phyloP scores from a whole-genome alignment of 1,140 invertebrate species.

The Potamilus streckersoni region DNA sequence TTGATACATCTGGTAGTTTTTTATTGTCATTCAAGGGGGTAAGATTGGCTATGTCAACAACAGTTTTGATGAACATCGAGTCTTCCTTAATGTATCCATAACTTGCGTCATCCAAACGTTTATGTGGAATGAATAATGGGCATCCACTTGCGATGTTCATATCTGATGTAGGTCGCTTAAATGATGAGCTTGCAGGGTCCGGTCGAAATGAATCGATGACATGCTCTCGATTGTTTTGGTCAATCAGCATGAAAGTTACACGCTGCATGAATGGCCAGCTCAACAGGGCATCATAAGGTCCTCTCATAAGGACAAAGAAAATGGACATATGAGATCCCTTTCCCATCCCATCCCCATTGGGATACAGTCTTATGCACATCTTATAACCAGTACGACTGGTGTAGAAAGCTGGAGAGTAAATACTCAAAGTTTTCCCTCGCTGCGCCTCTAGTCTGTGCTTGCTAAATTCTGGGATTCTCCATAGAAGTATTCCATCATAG shows the following conservation, averaged over 20 bases:
- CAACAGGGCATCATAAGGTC: conserved; percentile 60
- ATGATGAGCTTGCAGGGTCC: conserved; percentile 56
- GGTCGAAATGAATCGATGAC: conserved; percentile 63
- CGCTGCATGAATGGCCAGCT: conserved; percentile 65
- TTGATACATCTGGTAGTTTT: too few species aligned
- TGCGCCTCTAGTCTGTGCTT: conserved; percentile 55
- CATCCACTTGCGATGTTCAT: conserved; percentile 67
- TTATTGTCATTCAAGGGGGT: too few species aligned
- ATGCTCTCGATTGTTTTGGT: conserved; percentile 57
- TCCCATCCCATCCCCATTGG: conserved; percentile 76
- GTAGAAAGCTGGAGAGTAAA: conserved; percentile 64
- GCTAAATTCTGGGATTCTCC: conserved; percentile 59
- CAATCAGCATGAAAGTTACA: conserved; percentile 59
- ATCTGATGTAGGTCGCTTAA: conserved; percentile 60
- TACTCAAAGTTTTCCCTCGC: conserved; percentile 52
- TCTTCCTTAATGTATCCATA: conserved; percentile 62
- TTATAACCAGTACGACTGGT: conserved; percentile 74
- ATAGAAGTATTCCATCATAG: conserved; percentile 60
- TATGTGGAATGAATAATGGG: conserved; percentile 59
- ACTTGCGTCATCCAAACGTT: conserved; percentile 48
- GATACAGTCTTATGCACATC: conserved; percentile 85
- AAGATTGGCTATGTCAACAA: conserved; percentile 43
- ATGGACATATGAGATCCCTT: conserved; percentile 63
- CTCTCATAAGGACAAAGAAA: conserved; percentile 66
- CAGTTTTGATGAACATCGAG: conserved; percentile 62